Conservation (phyloP, 1,140 invertebrate species). For the Diachasma alloeum region DNA sequence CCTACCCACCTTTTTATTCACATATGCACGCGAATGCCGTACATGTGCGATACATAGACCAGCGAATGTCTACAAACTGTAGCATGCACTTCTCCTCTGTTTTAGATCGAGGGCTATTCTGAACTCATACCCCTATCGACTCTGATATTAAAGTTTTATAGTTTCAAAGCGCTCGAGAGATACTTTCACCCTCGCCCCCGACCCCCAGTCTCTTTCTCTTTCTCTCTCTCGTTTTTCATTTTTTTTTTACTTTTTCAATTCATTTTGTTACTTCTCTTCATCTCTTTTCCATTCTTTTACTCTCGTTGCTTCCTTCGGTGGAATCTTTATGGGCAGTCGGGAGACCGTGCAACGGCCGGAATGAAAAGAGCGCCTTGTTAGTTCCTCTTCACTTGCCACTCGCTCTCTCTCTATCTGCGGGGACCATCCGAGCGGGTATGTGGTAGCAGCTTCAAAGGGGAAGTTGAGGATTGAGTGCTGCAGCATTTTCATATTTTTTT, state of each 20-base stretch:
- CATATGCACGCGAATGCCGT: conserved; percentile 11
- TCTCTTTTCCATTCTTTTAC: neutral
- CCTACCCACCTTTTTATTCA: too few species aligned
- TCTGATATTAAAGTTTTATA: conserved; percentile 43
- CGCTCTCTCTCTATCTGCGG: neutral
- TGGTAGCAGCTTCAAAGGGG: neutral
- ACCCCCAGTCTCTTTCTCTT: too few species aligned
- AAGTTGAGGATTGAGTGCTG: neutral
- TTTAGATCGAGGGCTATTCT: too few species aligned
- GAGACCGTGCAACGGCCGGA: conserved; percentile 36
- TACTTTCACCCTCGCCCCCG: neutral
- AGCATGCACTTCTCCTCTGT: too few species aligned
- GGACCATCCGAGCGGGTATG: neutral
- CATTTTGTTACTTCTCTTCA: neutral
- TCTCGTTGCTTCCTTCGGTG: conserved; percentile 27
- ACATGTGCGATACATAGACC: neutral
- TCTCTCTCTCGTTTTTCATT: neutral
- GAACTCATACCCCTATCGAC: neutral
- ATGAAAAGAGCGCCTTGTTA: conserved; percentile 60
- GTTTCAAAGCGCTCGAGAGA: conserved; percentile 35
- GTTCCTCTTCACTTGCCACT: conserved; percentile 20
- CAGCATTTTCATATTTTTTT: conserved; percentile 18
- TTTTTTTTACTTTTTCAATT: conserved; percentile 18
- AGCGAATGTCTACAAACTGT: too few species aligned
- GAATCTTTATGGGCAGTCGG: conserved; percentile 44